Evolutionary conservation across 2,888 invertebrate genomes (phyloP).

Genomic region (Drosophila colorata): DNA sequence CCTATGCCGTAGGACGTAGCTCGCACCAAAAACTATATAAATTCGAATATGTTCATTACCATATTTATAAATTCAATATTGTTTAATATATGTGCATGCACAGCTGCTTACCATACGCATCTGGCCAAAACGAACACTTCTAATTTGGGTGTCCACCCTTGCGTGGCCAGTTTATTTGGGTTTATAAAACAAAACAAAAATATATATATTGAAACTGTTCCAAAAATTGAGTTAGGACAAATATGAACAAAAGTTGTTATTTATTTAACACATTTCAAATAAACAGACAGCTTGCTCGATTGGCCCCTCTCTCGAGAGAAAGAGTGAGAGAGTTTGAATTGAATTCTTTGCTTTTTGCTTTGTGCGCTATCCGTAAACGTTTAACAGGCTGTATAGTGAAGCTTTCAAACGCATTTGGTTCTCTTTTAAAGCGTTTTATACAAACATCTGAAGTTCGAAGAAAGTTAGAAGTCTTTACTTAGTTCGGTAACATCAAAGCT

Average conservation of each 20-base stretch:
- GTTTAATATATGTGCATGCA: no score
- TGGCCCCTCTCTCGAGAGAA: background rate
- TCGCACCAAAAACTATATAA: background rate
- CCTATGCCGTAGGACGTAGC: background rate
- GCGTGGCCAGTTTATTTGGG: background rate
- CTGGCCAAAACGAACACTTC: background rate
- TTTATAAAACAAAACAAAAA: background rate
- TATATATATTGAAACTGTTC: background rate
- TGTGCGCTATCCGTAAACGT: no score
- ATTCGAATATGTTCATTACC: background rate
- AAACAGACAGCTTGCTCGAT: background rate
- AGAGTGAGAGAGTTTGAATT: background rate
- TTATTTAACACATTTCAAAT: background rate
- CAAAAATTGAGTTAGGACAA: background rate
- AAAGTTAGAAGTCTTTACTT: no score
- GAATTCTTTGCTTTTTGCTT: background rate
- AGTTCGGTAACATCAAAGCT: no score
- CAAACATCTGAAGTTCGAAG: no score
- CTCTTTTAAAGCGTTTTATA: no score
- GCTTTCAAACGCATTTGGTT: no score
- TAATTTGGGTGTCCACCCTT: background rate
- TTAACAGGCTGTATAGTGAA: no score
- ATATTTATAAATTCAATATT: no score
- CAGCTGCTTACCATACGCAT: conserved; percentile 1
- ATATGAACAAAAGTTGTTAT: background rate